Evolutionary conservation across 2,888 invertebrate genomes (phyloP), one percentile per base, ranked within the genome.

Genomic region (Colletes collaris): DNA sequence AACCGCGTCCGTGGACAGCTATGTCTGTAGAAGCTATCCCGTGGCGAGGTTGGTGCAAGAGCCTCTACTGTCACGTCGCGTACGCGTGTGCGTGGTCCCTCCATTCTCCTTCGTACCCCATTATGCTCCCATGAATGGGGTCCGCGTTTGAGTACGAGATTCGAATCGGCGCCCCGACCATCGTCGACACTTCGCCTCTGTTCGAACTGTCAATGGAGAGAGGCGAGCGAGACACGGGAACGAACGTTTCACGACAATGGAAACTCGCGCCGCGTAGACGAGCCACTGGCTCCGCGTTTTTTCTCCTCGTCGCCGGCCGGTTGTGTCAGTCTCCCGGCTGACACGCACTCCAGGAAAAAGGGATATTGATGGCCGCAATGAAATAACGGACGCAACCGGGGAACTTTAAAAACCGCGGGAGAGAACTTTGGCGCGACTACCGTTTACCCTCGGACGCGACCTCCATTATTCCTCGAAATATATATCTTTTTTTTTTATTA

Each of bases 71-170:
- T 86, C 79, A 80, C 64, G 68, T 19, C 44, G 27, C 19, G 46
- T 68, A 27, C 68, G 46, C 64, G 71, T 58, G 71, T 71, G 56
- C 56, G 53, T 68, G 68, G 74, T 81, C 81, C 81, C 84, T 82
- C 77, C 76, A 82, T 82, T 77, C 82, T 82, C 79, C 76, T 74
- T 79, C 73, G 80, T 81, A 68, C 72, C 81, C 87, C 78, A 88
- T 88, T 88, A 88, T 88, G 81, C 79, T 76, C 62, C 73, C 79
- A 65, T 88, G 87, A 88, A 88, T 89, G 87, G 87, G 79, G 79
- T 87, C 80, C 87, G 79, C 87, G 88, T 87, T 89, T 83, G 87
- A 89, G 86, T 84, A 89, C 84, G 84, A 86, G 86, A 87, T 88
- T 88, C 84, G 86, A 86, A 88, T 89, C 87, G 88, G 82, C 83